A percentile compares a stretch with the other conserved stretches of the same genome.
phyloP scores from a whole-genome alignment of 1,140 invertebrate species.

The Aphelenchoides fujianensis region DNA sequence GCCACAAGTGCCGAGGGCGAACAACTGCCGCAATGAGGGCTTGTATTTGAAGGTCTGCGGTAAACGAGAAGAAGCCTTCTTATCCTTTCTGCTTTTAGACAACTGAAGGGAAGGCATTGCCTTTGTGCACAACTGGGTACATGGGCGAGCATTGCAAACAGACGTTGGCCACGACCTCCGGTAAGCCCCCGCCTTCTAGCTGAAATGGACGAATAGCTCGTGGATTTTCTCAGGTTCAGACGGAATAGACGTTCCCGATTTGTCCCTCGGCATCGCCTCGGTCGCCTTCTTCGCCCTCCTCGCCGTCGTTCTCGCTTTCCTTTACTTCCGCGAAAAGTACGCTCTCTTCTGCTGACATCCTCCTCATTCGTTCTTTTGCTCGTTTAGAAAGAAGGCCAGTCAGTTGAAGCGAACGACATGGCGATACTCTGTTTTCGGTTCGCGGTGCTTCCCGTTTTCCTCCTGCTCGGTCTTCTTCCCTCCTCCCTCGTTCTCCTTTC shows the following conservation, averaged over 20 bases:
- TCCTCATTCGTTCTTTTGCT: no score
- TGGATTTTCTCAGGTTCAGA: not conserved
- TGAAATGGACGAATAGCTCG: no score
- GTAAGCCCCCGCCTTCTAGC: no score
- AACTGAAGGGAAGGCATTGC: not conserved
- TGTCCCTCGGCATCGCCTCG: not conserved
- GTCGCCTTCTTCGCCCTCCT: not conserved
- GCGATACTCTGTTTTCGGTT: no score
- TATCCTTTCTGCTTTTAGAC: no score
- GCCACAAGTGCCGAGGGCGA: not conserved
- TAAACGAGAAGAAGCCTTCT: no score
- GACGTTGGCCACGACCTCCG: no score
- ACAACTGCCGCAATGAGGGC: not conserved
- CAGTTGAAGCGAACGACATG: constrained; percentile 10
- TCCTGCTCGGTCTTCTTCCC: not conserved
- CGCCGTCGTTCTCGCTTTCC: not conserved
- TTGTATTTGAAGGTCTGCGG: not conserved
- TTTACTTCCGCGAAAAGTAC: constrained; percentile 11
- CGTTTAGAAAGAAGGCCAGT: not conserved
- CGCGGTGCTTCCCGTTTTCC: no score
- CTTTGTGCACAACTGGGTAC: not conserved
- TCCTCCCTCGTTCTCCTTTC: not conserved
- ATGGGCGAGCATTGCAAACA: not conserved
- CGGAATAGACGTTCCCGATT: not conserved
- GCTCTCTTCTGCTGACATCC: not conserved